phyloP scores from a whole-genome alignment of 2,113 vertebrate genomes.

The Alligator sinensis region DNA sequence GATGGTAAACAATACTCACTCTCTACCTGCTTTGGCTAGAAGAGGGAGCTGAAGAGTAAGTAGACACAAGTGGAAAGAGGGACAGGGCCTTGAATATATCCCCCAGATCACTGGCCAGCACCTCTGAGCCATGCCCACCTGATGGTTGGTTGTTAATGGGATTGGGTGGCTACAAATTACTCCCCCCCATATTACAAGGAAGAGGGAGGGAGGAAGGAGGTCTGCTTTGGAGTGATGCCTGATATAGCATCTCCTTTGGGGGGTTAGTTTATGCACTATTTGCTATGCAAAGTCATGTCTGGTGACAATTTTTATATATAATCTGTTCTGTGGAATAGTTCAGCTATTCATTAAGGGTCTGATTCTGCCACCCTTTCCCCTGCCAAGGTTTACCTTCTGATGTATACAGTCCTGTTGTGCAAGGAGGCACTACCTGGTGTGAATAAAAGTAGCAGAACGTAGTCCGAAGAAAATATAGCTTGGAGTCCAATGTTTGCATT shows the following conservation, averaged over 20 bases:
- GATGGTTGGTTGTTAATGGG: background rate
- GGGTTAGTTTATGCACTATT: background rate
- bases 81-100: background rate
- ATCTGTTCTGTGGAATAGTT: background rate
- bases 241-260: background rate
- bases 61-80: background rate
- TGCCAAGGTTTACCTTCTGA: background rate
- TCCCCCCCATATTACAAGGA: background rate
- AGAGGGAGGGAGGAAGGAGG: background rate
- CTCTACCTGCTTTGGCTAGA: background rate
- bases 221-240: background rate
- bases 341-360: background rate
- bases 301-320: background rate
- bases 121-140: background rate
- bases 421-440: background rate
- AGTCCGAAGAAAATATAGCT: background rate
- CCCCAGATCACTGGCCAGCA: background rate
- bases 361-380: background rate
- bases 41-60: background rate
- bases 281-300: conserved; percentile 13
- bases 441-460: background rate
- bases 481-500: background rate
- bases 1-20: background rate
- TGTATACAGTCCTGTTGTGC: background rate
- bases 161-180: background rate